Percentiles rank a stretch among this genome's conserved stretches.
These are phyloP conservation scores for Craseonycteris thonglongyai DNA, from an alignment of 2,113 vertebrate species.

Conservation along the genomic window DNA sequence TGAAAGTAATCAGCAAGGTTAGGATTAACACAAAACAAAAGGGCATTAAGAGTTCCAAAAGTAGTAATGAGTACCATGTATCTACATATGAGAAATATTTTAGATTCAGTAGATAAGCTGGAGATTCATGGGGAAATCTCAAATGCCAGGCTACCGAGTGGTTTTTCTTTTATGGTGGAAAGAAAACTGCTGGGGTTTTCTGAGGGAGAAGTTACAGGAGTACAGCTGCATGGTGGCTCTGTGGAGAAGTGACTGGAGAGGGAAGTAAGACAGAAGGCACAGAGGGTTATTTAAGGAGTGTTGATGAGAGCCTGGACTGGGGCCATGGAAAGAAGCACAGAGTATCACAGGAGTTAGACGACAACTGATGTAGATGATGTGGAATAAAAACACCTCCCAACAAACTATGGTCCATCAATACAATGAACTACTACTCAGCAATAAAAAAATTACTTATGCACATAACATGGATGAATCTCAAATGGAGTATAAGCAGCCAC, in stretches of 20 bases:
- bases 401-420: not conserved
- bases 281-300: not conserved
- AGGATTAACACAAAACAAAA: not conserved
- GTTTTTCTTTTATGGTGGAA: not conserved
- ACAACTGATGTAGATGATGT: not conserved
- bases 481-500: not conserved
- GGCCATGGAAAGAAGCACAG: not conserved
- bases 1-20: not conserved
- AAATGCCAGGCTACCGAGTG: not conserved
- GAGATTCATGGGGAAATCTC: not conserved
- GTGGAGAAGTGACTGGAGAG: not conserved
- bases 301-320: not conserved
- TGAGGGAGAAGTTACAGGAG: constrained; percentile 52
- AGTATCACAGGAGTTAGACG: not conserved
- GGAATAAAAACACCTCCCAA: not conserved
- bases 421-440: not conserved
- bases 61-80: not conserved
- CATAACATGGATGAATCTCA: not conserved
- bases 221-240: not conserved
- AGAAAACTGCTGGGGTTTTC: constrained; percentile 34
- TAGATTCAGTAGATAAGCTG: not conserved
- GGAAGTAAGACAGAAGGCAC: constrained; percentile 27
- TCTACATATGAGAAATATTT: not conserved
- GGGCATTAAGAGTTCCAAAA: not conserved
- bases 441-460: not conserved